Conservation (phyloP, 2,888 invertebrate genomes). For the Trichogramma evanescens region DNA sequence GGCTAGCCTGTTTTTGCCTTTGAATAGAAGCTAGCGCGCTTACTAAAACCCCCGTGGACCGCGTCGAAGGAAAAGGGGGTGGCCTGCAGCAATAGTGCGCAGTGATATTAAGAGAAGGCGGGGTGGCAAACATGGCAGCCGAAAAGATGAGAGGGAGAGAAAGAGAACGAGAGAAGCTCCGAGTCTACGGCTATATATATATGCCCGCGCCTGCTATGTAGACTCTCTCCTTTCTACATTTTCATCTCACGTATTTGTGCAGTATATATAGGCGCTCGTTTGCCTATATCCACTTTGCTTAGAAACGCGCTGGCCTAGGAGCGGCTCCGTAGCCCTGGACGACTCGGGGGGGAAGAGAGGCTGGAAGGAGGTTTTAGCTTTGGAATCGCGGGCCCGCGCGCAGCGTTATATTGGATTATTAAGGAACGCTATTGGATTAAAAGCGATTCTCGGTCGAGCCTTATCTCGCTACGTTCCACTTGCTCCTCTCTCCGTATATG, state of each 20-base stretch:
- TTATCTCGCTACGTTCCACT: constrained; percentile 24
- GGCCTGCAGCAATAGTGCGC: constrained; percentile 17
- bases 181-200: too few species aligned
- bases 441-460: constrained; percentile 35
- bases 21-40: background rate
- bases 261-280: constrained; percentile 14
- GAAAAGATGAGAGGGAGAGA: background rate
- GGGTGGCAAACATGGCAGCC: background rate
- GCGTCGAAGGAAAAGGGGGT: background rate
- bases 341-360: too few species aligned
- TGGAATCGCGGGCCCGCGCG: too few species aligned
- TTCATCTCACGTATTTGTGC: constrained; percentile 17
- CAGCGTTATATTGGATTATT: constrained; percentile 42
- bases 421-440: constrained; percentile 46
- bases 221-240: constrained; percentile 31
- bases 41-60: background rate
- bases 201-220: constrained; percentile 5
- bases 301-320: constrained; percentile 36
- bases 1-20: constrained; percentile 11
- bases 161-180: too few species aligned
- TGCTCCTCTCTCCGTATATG: constrained; percentile 13
- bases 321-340: constrained; percentile 14
- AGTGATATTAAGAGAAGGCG: constrained; percentile 17
- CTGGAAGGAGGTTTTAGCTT: too few species aligned
- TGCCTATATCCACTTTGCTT: constrained; percentile 34